Evolutionary conservation across 64 coral and sea anemone genomes (phyloP), one percentile per base, ranked within the genome.

Genomic region (Hydrozoanthus tunicans): DNA sequence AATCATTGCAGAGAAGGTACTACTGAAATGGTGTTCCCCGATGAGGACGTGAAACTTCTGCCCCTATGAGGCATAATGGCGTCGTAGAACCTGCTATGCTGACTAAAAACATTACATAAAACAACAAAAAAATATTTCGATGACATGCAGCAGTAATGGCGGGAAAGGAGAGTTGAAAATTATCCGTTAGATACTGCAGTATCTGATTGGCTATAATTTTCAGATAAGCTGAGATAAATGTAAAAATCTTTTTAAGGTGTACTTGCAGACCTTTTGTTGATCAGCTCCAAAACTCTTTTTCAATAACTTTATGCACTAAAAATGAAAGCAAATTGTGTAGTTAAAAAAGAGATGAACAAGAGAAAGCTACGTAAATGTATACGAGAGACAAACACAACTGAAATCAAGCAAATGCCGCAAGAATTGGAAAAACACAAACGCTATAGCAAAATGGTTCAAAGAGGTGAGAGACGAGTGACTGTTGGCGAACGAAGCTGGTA

Each of bases 261-360:
- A 70, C 4, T 17, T 58, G 12, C 83, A 58, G 72, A 86, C 83
- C 83, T 86, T 86, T 71, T 71, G 58, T 12, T 73, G 83, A 27
- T 86, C 83, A 72, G 65, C 66, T 73, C 83, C 66, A 86, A 86
- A 86, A 26, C 66, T 86, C 64, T 71, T 86, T 26, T 86, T 86
- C 53, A 86, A 72, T 53, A 86, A 25, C 17, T n/a, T 56, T 72
- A 86, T 58, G n/a, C 83, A 86, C 83, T 86, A 54, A 72, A 86
- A 73, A 26, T 26, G 5, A 86, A 13, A 24, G 8, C 14, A 86
- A 43, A 43, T 2, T 26, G 3, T 15, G 53, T 58, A 17, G 13
- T 59, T 12, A 86, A 6, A 60, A 59, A 67, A 23, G 66, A 70
- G 13, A 54, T 24, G 24, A 58, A 59, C 20, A 8, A 52, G 43